Conservation (phyloP, 2,888 invertebrate species). For the Cyaniris semiargus region DNA sequence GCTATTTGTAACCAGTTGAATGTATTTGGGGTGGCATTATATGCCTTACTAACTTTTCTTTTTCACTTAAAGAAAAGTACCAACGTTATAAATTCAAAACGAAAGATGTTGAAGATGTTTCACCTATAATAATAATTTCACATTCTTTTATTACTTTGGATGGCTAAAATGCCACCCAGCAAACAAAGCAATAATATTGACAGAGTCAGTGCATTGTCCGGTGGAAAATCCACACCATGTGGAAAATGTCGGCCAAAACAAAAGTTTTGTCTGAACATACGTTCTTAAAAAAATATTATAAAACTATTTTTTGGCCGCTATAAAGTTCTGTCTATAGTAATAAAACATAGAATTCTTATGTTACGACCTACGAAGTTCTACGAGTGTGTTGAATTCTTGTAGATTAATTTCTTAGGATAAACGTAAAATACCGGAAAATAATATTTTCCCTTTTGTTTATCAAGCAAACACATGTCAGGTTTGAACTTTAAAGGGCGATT, state of each 20-base stretch:
- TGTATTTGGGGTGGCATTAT: neutral
- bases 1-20: neutral
- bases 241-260: neutral
- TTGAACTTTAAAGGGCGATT: slow-evolving; percentile 51
- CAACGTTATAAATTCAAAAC: neutral
- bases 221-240: neutral
- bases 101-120: neutral
- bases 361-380: neutral
- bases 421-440: neutral
- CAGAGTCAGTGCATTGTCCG: neutral
- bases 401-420: neutral
- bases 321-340: neutral
- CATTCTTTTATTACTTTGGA: neutral
- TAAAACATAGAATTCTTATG: neutral
- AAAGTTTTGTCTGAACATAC: neutral
- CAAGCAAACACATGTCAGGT: slow-evolving; percentile 37
- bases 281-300: neutral
- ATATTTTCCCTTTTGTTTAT: neutral
- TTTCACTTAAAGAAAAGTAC: neutral
- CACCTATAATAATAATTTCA: neutral
- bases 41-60: neutral
- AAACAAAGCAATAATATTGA: slow-evolving; percentile 4
- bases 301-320: neutral
- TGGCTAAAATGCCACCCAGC: neutral
- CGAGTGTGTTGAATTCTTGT: neutral